Percentiles rank a stretch among this genome's conserved stretches.
phyloP scores from a whole-genome alignment of 2,888 invertebrate species.

The Lissonota sp. region DNA sequence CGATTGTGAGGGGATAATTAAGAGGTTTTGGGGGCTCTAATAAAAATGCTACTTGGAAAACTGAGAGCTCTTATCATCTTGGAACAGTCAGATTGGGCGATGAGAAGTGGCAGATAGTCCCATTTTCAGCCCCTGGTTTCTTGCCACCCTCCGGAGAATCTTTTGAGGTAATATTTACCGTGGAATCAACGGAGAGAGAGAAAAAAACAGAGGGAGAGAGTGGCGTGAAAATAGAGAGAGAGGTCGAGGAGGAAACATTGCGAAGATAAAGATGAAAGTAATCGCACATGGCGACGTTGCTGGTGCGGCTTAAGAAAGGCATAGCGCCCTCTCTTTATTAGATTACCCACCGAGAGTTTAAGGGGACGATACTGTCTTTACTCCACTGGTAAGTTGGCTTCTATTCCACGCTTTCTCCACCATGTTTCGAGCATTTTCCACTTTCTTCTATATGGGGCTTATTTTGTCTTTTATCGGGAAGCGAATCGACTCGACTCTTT shows the following conservation, averaged over 20 bases:
- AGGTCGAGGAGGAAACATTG: conserved; percentile 36
- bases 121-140: conserved; percentile 65
- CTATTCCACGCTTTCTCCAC: conserved; percentile 15
- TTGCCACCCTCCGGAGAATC: conserved; percentile 69
- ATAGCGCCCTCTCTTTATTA: conserved; percentile 78
- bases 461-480: conserved; percentile 75
- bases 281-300: conserved; percentile 20
- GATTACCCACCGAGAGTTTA: conserved; percentile 80
- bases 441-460: conserved; percentile 68
- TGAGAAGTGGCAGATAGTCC: conserved; percentile 28
- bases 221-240: conserved; percentile 63
- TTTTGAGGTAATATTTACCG: conserved; percentile 78
- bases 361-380: conserved; percentile 65
- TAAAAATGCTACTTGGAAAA: too few relatives aligned
- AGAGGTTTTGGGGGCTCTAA: too few relatives aligned
- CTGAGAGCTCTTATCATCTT: too few relatives aligned
- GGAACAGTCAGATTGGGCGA: background rate
- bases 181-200: conserved; percentile 68
- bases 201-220: conserved; percentile 27
- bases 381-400: conserved; percentile 49
- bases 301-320: conserved; percentile 35
- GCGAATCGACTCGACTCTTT: conserved; percentile 46
- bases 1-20: too few relatives aligned
- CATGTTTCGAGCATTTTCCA: conserved; percentile 14
- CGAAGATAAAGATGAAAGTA: conserved; percentile 43